Base-by-base conservation (phyloP, 2,888 invertebrate species). In the Timema cristinae region DNA sequence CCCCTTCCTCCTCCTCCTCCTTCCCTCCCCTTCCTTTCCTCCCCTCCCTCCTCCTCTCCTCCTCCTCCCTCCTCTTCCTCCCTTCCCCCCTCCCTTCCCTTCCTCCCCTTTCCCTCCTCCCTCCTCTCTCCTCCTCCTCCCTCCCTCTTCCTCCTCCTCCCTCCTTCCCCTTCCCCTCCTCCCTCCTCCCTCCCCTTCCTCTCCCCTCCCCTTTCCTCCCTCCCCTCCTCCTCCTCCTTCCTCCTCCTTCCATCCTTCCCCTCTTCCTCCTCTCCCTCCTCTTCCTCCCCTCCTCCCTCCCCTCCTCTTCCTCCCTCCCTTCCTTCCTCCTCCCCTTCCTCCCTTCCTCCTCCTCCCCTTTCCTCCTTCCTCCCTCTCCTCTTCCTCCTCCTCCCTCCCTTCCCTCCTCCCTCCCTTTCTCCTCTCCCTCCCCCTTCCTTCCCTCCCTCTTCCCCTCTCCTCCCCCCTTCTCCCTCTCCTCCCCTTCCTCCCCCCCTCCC, bases 81-180 rank as follows among this genome's bases (percentile, higher is more conserved):
- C n/a, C 9, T n/a, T n/a, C 61, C n/a, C 8, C 9, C 61, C 7
- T 61, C 61, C n/a, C 16, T 32, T 32, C 7, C 61, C 49, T 67
- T 52, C 49, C 48, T 50, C 15, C 49, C 50, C 51, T 15, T 50
- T 10, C 16, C n/a, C 10, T n/a, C 51, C 50, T 50, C 50, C 51
- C 68, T 67, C 50, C 9, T 15, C 51, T 50, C 49, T 16, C 52
- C 68, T 50, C 49, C 9, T 50, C 15, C 51, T 68, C 68, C 49
- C 68, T 50, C 13, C 49, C 51, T n/a, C 49, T 67, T 52, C 51
- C 48, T 32, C 50, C 51, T 16, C 10, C 11, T n/a, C 51, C 50
- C 51, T 15, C 51, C 68, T 49, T 15, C 16, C 13, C 10, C 50
- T 50, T 8, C 51, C 50, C 50, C 52, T n/a, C 15, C 68, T 16